Evolutionary conservation across 2,113 vertebrate species (phyloP), one percentile per base, ranked within the genome.

Genomic region (Pimephales promelas): DNA sequence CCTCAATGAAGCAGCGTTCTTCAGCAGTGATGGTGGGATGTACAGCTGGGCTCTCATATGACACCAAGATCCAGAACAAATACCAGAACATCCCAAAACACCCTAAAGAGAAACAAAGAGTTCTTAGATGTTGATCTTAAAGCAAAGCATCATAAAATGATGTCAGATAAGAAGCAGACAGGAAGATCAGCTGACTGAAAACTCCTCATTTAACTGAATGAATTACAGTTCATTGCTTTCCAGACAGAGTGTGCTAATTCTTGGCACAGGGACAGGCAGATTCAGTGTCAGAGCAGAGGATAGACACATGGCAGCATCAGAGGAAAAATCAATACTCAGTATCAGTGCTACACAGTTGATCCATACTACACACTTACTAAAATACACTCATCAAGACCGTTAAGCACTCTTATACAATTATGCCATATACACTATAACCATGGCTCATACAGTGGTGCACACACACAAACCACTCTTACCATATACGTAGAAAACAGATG

Each of bases 41-140:
- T 56, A 93, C 96, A 85, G 97, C 97, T 10, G 98, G 98, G 87
- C 98, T 99, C 91, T 99, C 98, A 4, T 99, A 99, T 18, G 98
- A 98, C 89, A 99, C 97, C 83, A 99, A 88, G 91, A 99, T 92
- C 98, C 98, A 99, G 94, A 99, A 99, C 92, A 98, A 95, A 80
- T 99, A 99, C 98, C 98, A 99, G 79, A 99, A 87, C 73, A 99
- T 95, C 74, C 98, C 98, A 88, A 99, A 95, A 81, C 96, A 95
- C 83, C 98, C 98, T 98, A 88, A 61, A 22, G 11, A 26, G 56
- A 84, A 70, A 36, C 24, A 56, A 47, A 43, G 28, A 20, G 36
- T n/a, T 75, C 18, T 54, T 10, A 76, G 28, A 70, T 8, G 7
- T 31, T 31, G 43, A 11, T n/a, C 9, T 14, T 47, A 28, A 73